These are phyloP conservation scores for Mystacornis crossleyi DNA, from an alignment of 2,113 vertebrate genomes.

Conservation along the genomic window DNA sequence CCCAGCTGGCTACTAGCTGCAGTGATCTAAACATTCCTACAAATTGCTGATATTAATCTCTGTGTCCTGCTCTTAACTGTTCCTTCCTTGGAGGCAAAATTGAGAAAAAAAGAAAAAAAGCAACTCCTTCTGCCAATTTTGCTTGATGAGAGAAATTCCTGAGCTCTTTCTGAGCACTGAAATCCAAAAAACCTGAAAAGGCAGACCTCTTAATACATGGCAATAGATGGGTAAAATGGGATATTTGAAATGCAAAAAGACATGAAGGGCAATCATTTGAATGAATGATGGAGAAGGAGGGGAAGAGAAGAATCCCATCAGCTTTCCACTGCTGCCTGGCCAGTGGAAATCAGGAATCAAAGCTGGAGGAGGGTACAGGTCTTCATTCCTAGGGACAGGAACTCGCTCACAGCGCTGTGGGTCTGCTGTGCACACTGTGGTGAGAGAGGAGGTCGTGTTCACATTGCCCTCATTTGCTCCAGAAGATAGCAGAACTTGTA, in stretches of 20 bases:
- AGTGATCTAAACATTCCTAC: constrained; percentile 21
- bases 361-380: not conserved
- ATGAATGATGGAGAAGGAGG: not conserved
- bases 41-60: constrained; percentile 50
- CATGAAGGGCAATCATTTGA: not conserved
- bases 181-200: not conserved
- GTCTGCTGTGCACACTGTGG: not conserved
- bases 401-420: not conserved
- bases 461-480: accelerated
- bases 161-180: not conserved
- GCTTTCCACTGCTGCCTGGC: not conserved
- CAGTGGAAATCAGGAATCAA: not conserved
- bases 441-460: not conserved
- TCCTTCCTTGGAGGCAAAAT: constrained; percentile 17
- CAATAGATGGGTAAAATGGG: not conserved
- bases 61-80: constrained; percentile 9
- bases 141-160: not conserved
- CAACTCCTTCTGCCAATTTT: not conserved
- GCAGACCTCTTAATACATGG: not conserved
- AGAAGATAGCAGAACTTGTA: accelerated
- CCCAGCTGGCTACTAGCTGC: constrained; percentile 24
- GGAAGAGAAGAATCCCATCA: not conserved
- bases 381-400: not conserved
- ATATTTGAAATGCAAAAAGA: not conserved
- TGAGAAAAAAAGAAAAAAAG: not conserved